Base-by-base conservation (phyloP, 2,888 invertebrate genomes). In the Megamerina dolium region DNA sequence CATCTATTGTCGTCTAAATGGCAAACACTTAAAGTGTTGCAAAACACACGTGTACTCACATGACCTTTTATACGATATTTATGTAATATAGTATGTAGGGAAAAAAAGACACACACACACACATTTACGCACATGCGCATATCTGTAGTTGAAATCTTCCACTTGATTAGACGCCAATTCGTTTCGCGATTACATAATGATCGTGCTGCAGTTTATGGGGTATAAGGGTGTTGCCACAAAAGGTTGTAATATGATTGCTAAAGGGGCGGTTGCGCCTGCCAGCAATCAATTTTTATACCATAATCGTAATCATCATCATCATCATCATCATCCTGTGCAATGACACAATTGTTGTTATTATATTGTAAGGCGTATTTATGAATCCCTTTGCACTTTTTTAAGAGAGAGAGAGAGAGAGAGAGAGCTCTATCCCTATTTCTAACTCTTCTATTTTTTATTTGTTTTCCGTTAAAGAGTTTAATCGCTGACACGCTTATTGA, bases 121-220 rank as follows among this genome's bases (percentile, higher is more conserved):
- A 13, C n/a, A 31, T 21, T 2, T 10, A 3, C 13, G 1, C 2
- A 13, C n/a, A n/a, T n/a, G n/a, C n/a, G n/a, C n/a, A n/a, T n/a
- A n/a, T n/a, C n/a, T n/a, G n/a, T n/a, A n/a, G n/a, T n/a, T n/a
- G n/a, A n/a, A 58, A 62, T 61, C 60, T 61, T 61, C 60, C 60
- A 52, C 61, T 55, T 61, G 62, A 61, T 61, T 61, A 61, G 60
- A 54, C 57, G 56, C 57, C 60, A 38, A 43, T 43, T 43, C 38
- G 21, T 26, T 27, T n/a, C n/a, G n/a, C n/a, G n/a, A n/a, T n/a
- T 23, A 10, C 23, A 8, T 23, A 8, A 6, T 8, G 10, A 23
- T 6, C 8, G 23, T 23, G 23, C 10, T 10, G 10, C 23, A 6
- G 23, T 23, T 23, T 23, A 23, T 23, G 6, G 10, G 6, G 23